phyloP scores from a whole-genome alignment of 30 jellyfish, hydroid and myxozoan genomes.

The Calvadosia cruxmelitensis region DNA sequence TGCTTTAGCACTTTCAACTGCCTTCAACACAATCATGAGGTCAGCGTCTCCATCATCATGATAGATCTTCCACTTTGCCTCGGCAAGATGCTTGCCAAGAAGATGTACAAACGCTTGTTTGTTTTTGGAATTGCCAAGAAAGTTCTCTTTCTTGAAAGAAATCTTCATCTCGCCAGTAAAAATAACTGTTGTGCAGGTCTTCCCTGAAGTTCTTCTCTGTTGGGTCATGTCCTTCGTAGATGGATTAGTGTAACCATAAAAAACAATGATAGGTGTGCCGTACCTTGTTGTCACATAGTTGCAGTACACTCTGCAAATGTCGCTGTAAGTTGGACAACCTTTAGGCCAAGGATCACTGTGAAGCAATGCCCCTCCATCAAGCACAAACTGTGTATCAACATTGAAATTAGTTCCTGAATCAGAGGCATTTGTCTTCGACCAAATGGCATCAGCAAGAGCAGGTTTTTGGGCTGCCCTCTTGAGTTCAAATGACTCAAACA shows the following conservation, averaged over 20 bases:
- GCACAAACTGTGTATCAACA: not conserved
- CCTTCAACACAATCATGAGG: slow-evolving; percentile 19
- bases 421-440: slow-evolving; percentile 17
- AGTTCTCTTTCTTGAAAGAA: slow-evolving; percentile 15
- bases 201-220: not conserved
- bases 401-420: too few relatives aligned
- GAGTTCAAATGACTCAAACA: slow-evolving; percentile 9
- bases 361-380: slow-evolving; percentile 28
- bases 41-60: slow-evolving; percentile 37
- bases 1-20: slow-evolving; percentile 10
- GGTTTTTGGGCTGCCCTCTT: slow-evolving; percentile 20
- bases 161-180: slow-evolving; percentile 15
- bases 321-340: not conserved
- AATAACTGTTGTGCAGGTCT: not conserved
- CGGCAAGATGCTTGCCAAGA: slow-evolving; percentile 2
- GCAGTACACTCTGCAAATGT: slow-evolving; percentile 9
- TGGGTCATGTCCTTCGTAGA: not conserved
- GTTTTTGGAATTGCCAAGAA: slow-evolving; percentile 16
- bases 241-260: slow-evolving; percentile 6
- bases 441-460: slow-evolving; percentile 14
- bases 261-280: slow-evolving; percentile 11
- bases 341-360: slow-evolving; percentile 21
- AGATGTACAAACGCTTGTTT: slow-evolving; percentile 23
- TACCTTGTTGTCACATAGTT: slow-evolving; percentile 13
- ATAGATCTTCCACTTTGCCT: slow-evolving; percentile 2